phyloP scores from a whole-genome alignment of 2,888 invertebrate genomes.

The Scaptomyza reducta region DNA sequence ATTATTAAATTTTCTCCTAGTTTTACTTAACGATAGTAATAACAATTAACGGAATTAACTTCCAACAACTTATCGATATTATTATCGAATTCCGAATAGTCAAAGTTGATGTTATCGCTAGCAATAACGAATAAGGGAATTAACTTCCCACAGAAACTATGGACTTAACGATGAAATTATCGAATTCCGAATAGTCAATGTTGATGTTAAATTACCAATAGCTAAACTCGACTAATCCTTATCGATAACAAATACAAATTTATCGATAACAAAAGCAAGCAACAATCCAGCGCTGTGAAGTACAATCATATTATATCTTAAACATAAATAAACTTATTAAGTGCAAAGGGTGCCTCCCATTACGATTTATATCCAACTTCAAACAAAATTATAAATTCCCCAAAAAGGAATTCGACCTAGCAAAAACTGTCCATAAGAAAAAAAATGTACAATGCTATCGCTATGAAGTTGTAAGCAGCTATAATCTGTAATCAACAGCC shows the following conservation, averaged over 20 bases:
- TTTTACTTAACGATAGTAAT: too few species aligned
- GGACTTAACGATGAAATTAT: background rate
- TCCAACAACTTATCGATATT: too few species aligned
- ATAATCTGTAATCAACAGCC: conserved; percentile 72
- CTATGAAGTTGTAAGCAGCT: conserved; percentile 71
- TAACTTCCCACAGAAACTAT: too few species aligned
- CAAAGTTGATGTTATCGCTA: too few species aligned
- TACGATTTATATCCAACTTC: background rate
- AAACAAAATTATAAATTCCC: conserved; percentile 16
- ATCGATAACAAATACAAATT: background rate
- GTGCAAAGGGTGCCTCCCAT: background rate
- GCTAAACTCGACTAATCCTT: background rate
- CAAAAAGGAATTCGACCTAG: conserved; percentile 39
- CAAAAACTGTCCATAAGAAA: conserved; percentile 15
- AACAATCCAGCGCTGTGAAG: background rate
- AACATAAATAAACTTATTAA: background rate
- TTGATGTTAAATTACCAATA: background rate
- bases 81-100: too few species aligned
- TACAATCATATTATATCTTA: background rate
- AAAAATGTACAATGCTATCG: conserved; percentile 50
- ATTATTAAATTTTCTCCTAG: too few species aligned
- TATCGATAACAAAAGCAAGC: background rate
- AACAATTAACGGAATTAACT: too few species aligned
- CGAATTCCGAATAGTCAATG: too few species aligned
- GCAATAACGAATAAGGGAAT: background rate